Conservation (phyloP, 2,888 invertebrate species). For the Zygogramma bicolorata region DNA sequence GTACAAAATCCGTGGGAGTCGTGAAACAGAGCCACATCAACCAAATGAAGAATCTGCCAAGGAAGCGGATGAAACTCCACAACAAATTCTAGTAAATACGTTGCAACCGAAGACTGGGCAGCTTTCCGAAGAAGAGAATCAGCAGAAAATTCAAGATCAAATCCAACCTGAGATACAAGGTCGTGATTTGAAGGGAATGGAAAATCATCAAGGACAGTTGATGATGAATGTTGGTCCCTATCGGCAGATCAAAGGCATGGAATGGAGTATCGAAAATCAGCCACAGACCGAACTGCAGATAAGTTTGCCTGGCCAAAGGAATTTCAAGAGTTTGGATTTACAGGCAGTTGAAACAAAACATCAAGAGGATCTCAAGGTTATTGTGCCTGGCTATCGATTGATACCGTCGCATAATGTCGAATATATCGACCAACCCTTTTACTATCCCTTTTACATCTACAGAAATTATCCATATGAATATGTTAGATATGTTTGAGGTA, state of each 20-base stretch:
- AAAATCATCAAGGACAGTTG: background rate
- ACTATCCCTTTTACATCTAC: conserved; percentile 19
- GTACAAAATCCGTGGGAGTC: conserved; percentile 50
- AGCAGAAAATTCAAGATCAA: background rate
- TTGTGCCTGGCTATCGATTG: conserved; percentile 24
- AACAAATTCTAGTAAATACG: background rate
- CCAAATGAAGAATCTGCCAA: conserved; percentile 18
- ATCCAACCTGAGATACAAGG: background rate
- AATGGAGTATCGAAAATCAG: background rate
- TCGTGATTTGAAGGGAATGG: background rate
- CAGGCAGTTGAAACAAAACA: background rate
- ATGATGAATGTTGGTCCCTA: background rate
- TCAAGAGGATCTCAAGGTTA: conserved; percentile 16
- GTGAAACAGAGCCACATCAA: conserved; percentile 34
- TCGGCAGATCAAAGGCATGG: background rate
- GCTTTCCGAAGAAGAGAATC: background rate
- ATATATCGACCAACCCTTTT: conserved; percentile 26
- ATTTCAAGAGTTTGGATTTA: background rate
- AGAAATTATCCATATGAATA: conserved; percentile 24
- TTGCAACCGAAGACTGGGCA: background rate
- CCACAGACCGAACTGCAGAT: background rate
- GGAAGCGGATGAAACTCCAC: conserved; percentile 19
- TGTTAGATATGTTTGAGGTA: conserved; percentile 23
- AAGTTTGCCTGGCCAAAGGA: background rate
- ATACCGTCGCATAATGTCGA: conserved; percentile 17